phyloP scores from a whole-genome alignment of 2,797 vertebrate species.

The Thunnus albacares region DNA sequence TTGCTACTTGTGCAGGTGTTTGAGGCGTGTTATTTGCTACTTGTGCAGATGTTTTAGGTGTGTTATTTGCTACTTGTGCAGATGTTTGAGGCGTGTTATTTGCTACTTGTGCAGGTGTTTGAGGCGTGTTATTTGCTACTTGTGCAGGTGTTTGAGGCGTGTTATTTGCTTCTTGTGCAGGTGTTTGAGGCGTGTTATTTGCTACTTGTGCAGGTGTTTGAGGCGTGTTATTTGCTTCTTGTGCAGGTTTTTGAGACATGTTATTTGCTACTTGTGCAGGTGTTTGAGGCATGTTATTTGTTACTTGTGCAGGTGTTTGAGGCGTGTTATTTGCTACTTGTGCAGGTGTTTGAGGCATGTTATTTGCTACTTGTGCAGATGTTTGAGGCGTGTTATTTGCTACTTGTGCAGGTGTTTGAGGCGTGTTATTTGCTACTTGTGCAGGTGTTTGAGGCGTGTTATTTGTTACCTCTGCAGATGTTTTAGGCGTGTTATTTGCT shows the following conservation, averaged over 20 bases:
- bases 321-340: no score
- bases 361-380: slow-evolving; percentile 82
- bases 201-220: no score
- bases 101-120: slow-evolving; percentile 87
- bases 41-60: slow-evolving; percentile 91
- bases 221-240: background rate
- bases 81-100: background rate
- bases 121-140: slow-evolving; percentile 79
- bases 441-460: slow-evolving; percentile 92
- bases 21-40: background rate
- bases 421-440: background rate
- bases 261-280: slow-evolving; percentile 76
- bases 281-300: slow-evolving; percentile 88
- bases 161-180: no score
- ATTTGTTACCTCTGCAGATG: background rate
- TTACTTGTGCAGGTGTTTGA: background rate
- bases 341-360: background rate
- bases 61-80: background rate
- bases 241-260: background rate
- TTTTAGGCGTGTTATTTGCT: no score
- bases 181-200: no score
- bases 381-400: slow-evolving; percentile 84
- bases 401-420: background rate
- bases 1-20: background rate
- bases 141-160: no score